Percentiles rank a stretch among this genome's conserved stretches.
phyloP scores from a whole-genome alignment of 2,113 vertebrate genomes.

The Sander lucioperca region DNA sequence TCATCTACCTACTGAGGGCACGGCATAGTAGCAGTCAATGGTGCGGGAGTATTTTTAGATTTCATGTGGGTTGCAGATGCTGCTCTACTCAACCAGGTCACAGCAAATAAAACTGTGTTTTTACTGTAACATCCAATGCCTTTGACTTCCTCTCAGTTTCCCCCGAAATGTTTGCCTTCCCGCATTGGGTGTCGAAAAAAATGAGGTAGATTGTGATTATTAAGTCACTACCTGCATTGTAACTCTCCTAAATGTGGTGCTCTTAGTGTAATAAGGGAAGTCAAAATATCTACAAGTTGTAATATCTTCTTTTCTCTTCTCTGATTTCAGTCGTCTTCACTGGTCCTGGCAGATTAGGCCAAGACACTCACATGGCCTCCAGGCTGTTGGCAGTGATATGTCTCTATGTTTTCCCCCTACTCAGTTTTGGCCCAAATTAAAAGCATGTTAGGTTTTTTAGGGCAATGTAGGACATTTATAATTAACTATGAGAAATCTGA shows the following conservation, averaged over 20 bases:
- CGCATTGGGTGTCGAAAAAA: neutral
- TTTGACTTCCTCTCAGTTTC: constrained; percentile 21
- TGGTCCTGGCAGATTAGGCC: constrained; percentile 33
- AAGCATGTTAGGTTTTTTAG: constrained; percentile 64
- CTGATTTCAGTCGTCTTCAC: constrained; percentile 10
- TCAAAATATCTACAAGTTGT: neutral
- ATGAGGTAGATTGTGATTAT: neutral
- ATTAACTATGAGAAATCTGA: constrained; percentile 62
- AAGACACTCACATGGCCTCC: constrained; percentile 50
- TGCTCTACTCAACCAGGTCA: constrained; percentile 73
- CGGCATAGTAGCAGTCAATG: constrained; percentile 76
- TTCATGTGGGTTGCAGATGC: constrained; percentile 80
- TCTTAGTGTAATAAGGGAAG: neutral
- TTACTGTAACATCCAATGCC: constrained; percentile 29
- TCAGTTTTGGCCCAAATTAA: constrained; percentile 69
- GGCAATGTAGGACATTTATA: constrained; percentile 63
- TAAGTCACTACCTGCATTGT: neutral
- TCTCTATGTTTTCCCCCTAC: constrained; percentile 34
- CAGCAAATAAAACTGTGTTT: constrained; percentile 64
- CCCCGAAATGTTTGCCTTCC: constrained; percentile 10
- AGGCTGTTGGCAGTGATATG: constrained; percentile 62
- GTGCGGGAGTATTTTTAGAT: constrained; percentile 77
- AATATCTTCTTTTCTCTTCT: neutral
- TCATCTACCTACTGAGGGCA: constrained; percentile 67
- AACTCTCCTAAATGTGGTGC: neutral